phyloP scores from a whole-genome alignment of 2,888 invertebrate species.

The Malthinus seriepunctatus region DNA sequence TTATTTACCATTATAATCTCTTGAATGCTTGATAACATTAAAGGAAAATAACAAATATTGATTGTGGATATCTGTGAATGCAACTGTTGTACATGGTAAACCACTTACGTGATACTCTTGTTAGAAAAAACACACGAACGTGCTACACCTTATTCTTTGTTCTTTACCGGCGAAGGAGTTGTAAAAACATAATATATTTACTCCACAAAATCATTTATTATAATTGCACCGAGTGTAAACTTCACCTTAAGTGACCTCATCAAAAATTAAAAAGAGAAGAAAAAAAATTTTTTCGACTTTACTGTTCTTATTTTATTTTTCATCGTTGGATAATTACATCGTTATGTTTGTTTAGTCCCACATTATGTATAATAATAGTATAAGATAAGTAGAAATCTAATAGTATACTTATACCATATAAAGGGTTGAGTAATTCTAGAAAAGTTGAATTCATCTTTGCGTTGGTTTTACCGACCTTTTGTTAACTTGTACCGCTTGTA shows the following conservation, averaged over 20 bases:
- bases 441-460: slow-evolving; percentile 28
- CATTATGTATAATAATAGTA: slow-evolving; percentile 20
- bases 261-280: too few species aligned
- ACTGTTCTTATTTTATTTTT: neutral
- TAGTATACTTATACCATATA: slow-evolving; percentile 35
- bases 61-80: slow-evolving; percentile 33
- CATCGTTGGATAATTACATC: neutral
- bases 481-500: slow-evolving; percentile 33
- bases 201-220: slow-evolving; percentile 26
- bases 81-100: slow-evolving; percentile 38
- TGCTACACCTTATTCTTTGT: slow-evolving; percentile 27
- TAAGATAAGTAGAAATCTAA: slow-evolving; percentile 33
- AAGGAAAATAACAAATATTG: slow-evolving; percentile 34
- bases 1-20: slow-evolving; percentile 31
- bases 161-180: slow-evolving; percentile 24
- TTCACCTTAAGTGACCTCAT: slow-evolving; percentile 12
- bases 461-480: slow-evolving; percentile 31
- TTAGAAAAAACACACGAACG: slow-evolving; percentile 28
- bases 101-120: slow-evolving; percentile 33
- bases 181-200: slow-evolving; percentile 25
- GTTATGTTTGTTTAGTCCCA: slow-evolving; percentile 13
- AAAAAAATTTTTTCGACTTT: neutral
- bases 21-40: slow-evolving; percentile 30
- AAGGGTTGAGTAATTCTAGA: slow-evolving; percentile 31
- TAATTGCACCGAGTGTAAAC: slow-evolving; percentile 23